Base-by-base conservation (phyloP, 2,113 vertebrate genomes). In the Phyllostomus hastatus region DNA sequence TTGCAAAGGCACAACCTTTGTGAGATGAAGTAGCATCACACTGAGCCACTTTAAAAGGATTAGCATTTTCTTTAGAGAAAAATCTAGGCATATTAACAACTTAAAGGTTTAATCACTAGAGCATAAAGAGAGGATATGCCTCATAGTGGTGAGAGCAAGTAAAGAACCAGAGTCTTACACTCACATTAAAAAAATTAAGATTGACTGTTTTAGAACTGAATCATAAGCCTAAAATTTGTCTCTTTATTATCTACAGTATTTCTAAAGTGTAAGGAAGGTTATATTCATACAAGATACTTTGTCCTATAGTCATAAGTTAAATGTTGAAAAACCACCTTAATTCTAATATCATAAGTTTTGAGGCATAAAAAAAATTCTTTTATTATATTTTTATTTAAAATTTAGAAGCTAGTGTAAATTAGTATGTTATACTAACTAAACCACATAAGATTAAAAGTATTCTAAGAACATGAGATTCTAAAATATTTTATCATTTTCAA, bases 351-450 rank as follows among this genome's bases (percentile, higher is more conserved):
- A 52, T 81, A 90, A 72, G 14, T 95, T 91, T 11, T 91, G 59
- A 81, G 78, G 57, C 50, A 57, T 50, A 84, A 83, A 43, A 43
- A 80, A 80, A 73, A 72, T 88, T 97, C 61, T 80, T 89, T 80
- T 78, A 66, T 26, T 50, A 59, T 38, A 59, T 76, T 80, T 91
- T 57, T 41, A 69, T 80, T 92, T 94, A 90, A 80, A 95, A 50
- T 54, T 95, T 67, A 88, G 38, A 91, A 90, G 93, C 82, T 12
- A 93, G 48, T 64, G 1, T 61, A 76, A 70, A 82, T 69, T 66
- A 94, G 41, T 54, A 5, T 94, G 15, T 79, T 67, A 87, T n/a
- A 85, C 33, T 84, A 91, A 61, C 10, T 95, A 79, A 92, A 52
- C 7, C 16, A 96, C 31, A 41, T 5, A 73, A 50, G 38, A 82